Evolutionary conservation across 2,113 vertebrate species (phyloP).

Genomic region (Pterocles gutturalis): DNA sequence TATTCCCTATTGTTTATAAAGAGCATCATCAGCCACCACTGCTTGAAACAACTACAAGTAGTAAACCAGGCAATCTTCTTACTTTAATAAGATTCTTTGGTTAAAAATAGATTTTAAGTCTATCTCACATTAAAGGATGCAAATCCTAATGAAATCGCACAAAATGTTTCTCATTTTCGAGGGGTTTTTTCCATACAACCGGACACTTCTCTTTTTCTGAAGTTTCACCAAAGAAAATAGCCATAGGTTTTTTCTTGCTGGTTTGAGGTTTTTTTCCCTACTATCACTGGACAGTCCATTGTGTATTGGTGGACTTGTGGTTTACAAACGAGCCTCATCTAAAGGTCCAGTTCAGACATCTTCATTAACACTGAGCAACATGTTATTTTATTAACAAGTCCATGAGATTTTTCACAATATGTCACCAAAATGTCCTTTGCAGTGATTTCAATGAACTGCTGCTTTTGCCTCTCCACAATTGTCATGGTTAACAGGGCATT

Average conservation of each 20-base stretch:
- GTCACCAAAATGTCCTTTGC: background rate
- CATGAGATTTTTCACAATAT: background rate
- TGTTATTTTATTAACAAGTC: background rate
- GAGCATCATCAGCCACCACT: constrained; percentile 67
- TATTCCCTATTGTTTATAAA: constrained; percentile 77
- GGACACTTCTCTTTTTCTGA: background rate
- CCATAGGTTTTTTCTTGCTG: background rate
- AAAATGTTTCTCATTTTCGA: constrained; percentile 69
- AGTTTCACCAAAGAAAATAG: constrained; percentile 9
- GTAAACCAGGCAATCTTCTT: constrained; percentile 75
- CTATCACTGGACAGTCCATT: constrained; percentile 1
- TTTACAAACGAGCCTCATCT: background rate
- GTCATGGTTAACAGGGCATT: background rate
- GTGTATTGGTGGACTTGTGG: constrained; percentile 1
- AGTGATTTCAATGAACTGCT: background rate
- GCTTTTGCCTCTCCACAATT: background rate
- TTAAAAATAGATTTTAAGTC: constrained; percentile 77
- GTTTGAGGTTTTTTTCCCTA: accelerated
- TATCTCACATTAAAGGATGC: constrained; percentile 66
- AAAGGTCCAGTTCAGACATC: background rate
- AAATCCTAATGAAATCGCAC: constrained; percentile 72
- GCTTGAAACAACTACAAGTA: constrained; percentile 71
- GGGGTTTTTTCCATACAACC: background rate
- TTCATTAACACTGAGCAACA: background rate
- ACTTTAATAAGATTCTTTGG: constrained; percentile 77